A percentile compares a stretch with the other conserved stretches of the same genome.
phyloP scores from a whole-genome alignment of 2,113 vertebrate species.

The Bos indicus region DNA sequence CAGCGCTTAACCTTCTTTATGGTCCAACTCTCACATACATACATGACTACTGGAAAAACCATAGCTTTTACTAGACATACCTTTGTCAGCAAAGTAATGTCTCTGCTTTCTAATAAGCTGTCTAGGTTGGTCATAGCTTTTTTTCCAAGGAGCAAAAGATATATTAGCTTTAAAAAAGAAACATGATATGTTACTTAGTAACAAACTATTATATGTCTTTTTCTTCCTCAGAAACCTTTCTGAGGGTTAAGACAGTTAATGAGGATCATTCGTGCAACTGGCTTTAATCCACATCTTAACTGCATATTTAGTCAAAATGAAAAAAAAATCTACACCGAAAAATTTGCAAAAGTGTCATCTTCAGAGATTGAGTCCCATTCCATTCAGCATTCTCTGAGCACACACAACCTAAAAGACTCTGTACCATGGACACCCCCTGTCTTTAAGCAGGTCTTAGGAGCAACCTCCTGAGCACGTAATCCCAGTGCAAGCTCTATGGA shows the following conservation, averaged over 20 bases:
- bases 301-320: not conserved
- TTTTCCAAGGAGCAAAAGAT: not conserved
- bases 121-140: not conserved
- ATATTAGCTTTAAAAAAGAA: not conserved
- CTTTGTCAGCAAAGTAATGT: not conserved
- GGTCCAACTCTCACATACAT: not conserved
- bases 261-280: not conserved
- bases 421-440: rapidly evolving
- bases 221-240: not conserved
- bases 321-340: not conserved
- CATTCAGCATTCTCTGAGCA: not conserved
- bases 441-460: not conserved
- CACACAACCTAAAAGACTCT: rapidly evolving
- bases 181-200: not conserved
- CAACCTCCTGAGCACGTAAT: rapidly evolving
- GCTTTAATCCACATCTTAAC: not conserved
- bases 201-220: not conserved
- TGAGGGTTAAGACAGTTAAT: not conserved
- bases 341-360: not conserved
- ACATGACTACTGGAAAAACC: not conserved
- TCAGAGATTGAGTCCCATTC: too few relatives aligned
- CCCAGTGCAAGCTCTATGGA: rapidly evolving
- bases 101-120: not conserved
- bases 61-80: not conserved
- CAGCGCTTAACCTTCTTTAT: not conserved